These are phyloP conservation scores for Philereme vetulata DNA, from an alignment of 2,888 invertebrate species.

Conservation along the genomic window DNA sequence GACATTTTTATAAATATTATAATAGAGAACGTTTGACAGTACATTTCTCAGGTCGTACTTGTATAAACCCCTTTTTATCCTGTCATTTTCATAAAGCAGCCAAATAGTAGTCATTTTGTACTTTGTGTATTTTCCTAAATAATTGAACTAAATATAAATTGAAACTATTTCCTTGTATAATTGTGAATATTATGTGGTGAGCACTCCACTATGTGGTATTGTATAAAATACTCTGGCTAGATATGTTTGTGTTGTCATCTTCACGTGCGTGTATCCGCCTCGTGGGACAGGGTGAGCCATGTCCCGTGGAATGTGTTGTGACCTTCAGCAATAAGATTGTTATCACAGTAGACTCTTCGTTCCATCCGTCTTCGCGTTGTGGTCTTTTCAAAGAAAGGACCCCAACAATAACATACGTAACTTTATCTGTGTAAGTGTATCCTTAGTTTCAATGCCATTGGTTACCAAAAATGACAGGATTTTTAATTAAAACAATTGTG, in stretches of 20 bases:
- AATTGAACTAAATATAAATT: conserved; percentile 35
- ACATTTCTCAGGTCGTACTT: conserved; percentile 38
- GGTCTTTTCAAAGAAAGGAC: conserved; percentile 67
- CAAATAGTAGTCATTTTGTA: conserved; percentile 38
- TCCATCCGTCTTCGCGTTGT: conserved; percentile 66
- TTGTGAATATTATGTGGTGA: conserved; percentile 53
- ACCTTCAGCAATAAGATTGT: conserved; percentile 73
- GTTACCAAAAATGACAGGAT: conserved; percentile 84
- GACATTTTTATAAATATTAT: conserved; percentile 18
- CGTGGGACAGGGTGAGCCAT: conserved; percentile 18
- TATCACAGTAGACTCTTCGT: conserved; percentile 55
- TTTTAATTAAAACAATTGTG: conserved; percentile 78
- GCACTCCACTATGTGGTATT: conserved; percentile 46
- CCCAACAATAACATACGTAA: conserved; percentile 73
- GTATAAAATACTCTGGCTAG: conserved; percentile 48
- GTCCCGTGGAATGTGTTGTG: conserved; percentile 52
- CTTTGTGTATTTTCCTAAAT: conserved; percentile 40
- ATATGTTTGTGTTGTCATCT: conserved; percentile 42
- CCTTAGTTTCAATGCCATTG: conserved; percentile 80
- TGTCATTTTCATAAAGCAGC: conserved; percentile 67
- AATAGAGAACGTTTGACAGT: conserved; percentile 15
- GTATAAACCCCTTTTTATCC: conserved; percentile 66
- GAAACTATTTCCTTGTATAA: conserved; percentile 49
- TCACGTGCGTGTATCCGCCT: conserved; percentile 45
- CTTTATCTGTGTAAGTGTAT: conserved; percentile 70